These are phyloP conservation scores for Himalopsyche kuldschensis DNA, from an alignment of 2,888 invertebrate genomes.

Conservation along the genomic window DNA sequence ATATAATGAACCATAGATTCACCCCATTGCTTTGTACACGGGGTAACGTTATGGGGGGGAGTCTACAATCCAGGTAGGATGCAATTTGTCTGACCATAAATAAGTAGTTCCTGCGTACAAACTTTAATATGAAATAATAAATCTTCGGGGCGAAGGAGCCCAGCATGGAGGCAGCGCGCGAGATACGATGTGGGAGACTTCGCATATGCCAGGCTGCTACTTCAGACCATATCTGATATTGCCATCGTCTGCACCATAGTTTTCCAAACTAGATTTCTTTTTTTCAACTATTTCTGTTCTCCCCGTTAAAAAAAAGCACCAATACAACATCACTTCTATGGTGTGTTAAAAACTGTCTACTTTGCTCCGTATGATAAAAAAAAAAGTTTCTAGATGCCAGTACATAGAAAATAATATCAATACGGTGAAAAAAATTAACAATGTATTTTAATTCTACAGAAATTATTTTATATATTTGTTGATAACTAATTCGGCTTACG, in stretches of 20 bases:
- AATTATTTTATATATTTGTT: too few relatives aligned
- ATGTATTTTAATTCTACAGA: too few relatives aligned
- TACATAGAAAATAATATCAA: too few relatives aligned
- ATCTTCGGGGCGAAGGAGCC: background rate
- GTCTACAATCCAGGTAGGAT: constrained; percentile 11
- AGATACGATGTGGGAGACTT: background rate
- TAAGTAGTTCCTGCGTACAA: constrained; percentile 14
- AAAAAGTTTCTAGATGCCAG: too few relatives aligned
- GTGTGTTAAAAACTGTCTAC: too few relatives aligned
- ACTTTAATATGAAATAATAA: constrained; percentile 29
- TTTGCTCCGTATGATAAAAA: too few relatives aligned
- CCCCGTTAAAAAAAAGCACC: too few relatives aligned
- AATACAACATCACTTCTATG: too few relatives aligned
- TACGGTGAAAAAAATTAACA: too few relatives aligned
- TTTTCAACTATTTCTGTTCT: background rate
- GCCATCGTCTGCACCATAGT: background rate
- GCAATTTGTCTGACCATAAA: constrained; percentile 32
- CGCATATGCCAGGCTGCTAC: background rate
- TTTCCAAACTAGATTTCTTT: background rate
- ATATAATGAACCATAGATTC: background rate
- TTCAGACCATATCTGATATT: background rate
- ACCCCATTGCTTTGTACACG: background rate
- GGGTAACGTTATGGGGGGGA: background rate
- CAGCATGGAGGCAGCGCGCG: background rate
- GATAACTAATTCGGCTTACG: too few relatives aligned